Base-by-base conservation (phyloP, 2,888 invertebrate genomes). In the Drosophila buzzatii region DNA sequence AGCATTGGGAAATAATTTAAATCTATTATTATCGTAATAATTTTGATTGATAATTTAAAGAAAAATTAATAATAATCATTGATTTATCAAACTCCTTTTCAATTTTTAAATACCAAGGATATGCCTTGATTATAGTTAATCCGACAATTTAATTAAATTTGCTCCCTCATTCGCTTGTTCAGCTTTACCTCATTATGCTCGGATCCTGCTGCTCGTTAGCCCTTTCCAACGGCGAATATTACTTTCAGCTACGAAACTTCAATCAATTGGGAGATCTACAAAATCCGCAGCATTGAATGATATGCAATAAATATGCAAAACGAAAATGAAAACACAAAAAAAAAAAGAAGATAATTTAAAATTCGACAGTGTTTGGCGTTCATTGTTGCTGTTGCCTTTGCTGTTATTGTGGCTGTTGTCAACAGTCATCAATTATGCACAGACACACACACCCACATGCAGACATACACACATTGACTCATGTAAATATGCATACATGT, bases 391-490 rank as follows among this genome's bases (percentile, higher is more conserved):
- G 52, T 16, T 53, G 37, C 5, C 33, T 14, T 53, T 66, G 51
- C 52, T 73, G 59, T 61, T 64, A 61, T 70, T 76, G 74, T 51
- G 57, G 64, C 66, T 57, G 75, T 74, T 76, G 83, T 79, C 81
- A 76, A 76, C 81, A 80, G 82, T 82, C 82, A 82, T 82, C 82
- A 85, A 82, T 82, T 82, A 82, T 85, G 73, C 67, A 42, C 58
- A 64, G 61, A 60, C 70, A 56, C 49, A 62, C 20, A 56, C 16
- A 59, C 14, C 12, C 37, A 33, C 23, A 39, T 0, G 6, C 6
- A 35, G 5, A 20, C 14, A 45, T 14, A 10, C 67, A 31, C 61
- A 66, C 49, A 62, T 61, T 56, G 47, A 58, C 31, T 41, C 16
- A 56, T 12, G 27, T 27, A 27, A 33, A 49, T 33, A 70, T 27